Evolutionary conservation across 2,797 vertebrate species (phyloP).

Genomic region (Numenius phaeopus): DNA sequence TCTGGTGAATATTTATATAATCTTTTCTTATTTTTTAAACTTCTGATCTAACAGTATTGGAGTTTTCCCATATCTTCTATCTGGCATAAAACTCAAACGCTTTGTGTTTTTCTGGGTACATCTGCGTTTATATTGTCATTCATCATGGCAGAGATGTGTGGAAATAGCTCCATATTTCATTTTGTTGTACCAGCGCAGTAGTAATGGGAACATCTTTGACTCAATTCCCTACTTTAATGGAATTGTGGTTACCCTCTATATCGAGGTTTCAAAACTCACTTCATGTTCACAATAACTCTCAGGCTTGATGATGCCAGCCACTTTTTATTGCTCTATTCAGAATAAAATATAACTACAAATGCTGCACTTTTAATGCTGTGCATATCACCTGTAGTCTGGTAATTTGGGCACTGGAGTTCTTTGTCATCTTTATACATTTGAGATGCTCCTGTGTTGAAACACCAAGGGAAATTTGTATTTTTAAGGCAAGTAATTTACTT

Average conservation of each 20-base stretch:
- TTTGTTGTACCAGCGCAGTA: slow-evolving; percentile 34
- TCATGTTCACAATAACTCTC: slow-evolving; percentile 73
- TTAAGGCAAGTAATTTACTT: slow-evolving; percentile 71
- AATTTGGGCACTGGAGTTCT: slow-evolving; percentile 63
- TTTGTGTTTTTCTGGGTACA: slow-evolving; percentile 38
- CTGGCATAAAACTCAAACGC: neutral
- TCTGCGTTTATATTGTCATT: slow-evolving; percentile 3
- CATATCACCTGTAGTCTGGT: slow-evolving; percentile 66
- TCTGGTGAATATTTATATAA: slow-evolving; percentile 5
- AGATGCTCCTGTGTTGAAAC: slow-evolving; percentile 51
- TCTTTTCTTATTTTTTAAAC: neutral
- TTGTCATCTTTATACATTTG: slow-evolving; percentile 71
- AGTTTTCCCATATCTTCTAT: neutral
- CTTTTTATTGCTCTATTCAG: slow-evolving; percentile 73
- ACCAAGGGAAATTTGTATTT: slow-evolving; percentile 73
- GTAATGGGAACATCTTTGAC: slow-evolving; percentile 65
- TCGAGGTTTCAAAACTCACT: slow-evolving; percentile 74
- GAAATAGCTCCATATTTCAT: slow-evolving; percentile 57
- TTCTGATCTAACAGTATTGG: neutral
- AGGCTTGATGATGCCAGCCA: slow-evolving; percentile 71
- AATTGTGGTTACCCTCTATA: slow-evolving; percentile 61
- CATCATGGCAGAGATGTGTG: slow-evolving; percentile 31
- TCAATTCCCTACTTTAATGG: slow-evolving; percentile 67
- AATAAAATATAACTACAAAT: slow-evolving; percentile 74
- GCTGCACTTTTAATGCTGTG: slow-evolving; percentile 60